Base-by-base conservation (phyloP, 2,888 invertebrate genomes). In the Entomobrya multifasciata region DNA sequence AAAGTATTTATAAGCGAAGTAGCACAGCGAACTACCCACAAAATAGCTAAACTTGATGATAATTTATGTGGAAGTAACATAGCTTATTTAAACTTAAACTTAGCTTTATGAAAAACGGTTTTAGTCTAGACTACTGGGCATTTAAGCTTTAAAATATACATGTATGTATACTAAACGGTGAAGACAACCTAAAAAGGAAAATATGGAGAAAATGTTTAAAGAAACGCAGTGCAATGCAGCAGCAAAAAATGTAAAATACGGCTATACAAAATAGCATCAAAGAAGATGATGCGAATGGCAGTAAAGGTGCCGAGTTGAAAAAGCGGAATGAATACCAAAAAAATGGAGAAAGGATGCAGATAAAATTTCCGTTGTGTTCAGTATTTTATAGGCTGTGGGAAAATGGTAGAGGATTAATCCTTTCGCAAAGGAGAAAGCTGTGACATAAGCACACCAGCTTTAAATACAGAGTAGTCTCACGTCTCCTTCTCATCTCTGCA, bases 41-140 rank as follows among this genome's bases (percentile, higher is more conserved):
- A 15, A 44, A 67, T 67, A 36, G 8, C 36, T 36, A 4, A 36
- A 36, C 8, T 36, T 6, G 4, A 8, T 36, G 36, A n/a, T 36
- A 36, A 36, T 36, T 6, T 36, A 8, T 36, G 8, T 36, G 36
- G 8, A 36, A 36, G 8, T 36, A 67, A 67, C n/a, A n/a, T 67
- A 25, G 67, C 44, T 67, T 47, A 67, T 67, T 67, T 67, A 67
- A n/a, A n/a, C n/a, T n/a, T n/a, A n/a, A n/a, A n/a, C n/a, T n/a
- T n/a, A n/a, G n/a, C n/a, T n/a, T n/a, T n/a, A n/a, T 67, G 41
- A 47, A 67, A 44, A 25, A 22, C 67, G 1, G 44, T 67, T 67
- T 67, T 67, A 44, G 67, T 67, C 67, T 47, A 36, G 44, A 20
- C 13, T 47, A 20, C 22, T 15, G 15, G 15, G 15, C n/a, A 47